Evolutionary conservation across 1,140 invertebrate genomes (phyloP).

Genomic region (Cydia fagiglandana): DNA sequence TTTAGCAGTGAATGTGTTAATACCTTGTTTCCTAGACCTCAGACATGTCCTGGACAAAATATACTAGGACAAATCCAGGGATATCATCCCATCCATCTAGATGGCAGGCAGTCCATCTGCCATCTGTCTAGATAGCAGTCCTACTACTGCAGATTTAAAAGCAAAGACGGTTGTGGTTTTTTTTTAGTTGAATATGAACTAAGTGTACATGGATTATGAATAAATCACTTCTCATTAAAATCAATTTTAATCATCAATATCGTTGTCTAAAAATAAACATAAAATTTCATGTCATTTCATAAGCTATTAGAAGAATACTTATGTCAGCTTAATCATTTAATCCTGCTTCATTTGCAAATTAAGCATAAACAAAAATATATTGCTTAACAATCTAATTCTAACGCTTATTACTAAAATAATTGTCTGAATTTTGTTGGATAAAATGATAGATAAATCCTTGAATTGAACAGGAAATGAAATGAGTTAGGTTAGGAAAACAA

Average conservation of each 20-base stretch:
- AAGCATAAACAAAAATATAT: neutral
- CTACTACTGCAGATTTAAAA: no score
- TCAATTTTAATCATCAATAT: neutral
- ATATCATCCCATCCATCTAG: no score
- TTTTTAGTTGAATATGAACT: no score
- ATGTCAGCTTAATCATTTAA: neutral
- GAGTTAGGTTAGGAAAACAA: conserved; percentile 29
- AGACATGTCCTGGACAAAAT: no score
- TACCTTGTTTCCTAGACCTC: no score
- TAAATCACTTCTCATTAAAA: no score
- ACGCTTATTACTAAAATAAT: neutral
- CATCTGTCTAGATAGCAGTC: no score
- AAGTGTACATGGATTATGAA: no score
- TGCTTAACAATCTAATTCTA: neutral
- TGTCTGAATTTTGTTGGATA: neutral
- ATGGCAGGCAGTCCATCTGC: no score
- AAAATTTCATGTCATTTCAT: neutral
- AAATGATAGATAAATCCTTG: conserved; percentile 28
- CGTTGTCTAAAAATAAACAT: neutral
- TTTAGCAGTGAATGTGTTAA: no score
- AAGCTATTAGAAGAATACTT: neutral
- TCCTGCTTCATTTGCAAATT: neutral
- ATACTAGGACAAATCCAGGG: no score
- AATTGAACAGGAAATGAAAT: conserved; percentile 20
- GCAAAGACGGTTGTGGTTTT: no score